Percentiles rank a stretch among this genome's conserved stretches.
These are phyloP conservation scores for Byasa hedistus DNA, from an alignment of 2,888 invertebrate species.

Conservation along the genomic window DNA sequence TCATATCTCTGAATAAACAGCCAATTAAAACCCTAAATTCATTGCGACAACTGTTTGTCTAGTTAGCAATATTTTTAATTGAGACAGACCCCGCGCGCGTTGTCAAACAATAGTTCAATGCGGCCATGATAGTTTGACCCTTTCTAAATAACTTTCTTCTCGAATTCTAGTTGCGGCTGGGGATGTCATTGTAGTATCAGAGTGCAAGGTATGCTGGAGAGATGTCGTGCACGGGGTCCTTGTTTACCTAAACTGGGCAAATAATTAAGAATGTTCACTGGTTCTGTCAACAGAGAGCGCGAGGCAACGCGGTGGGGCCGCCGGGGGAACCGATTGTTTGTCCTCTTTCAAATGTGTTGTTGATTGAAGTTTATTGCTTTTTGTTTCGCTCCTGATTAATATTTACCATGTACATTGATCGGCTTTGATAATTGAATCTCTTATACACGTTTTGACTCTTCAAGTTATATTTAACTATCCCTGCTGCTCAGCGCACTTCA, in stretches of 20 bases:
- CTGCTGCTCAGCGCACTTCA: too few species aligned
- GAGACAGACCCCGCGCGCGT: conserved; percentile 64
- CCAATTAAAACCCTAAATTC: conserved; percentile 69
- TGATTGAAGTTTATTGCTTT: conserved; percentile 54
- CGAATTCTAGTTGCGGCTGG: conserved; percentile 25
- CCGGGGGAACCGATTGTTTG: conserved; percentile 64
- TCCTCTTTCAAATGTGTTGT: conserved; percentile 51
- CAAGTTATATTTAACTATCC: neutral
- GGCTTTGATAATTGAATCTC: conserved; percentile 8
- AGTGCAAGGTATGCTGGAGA: conserved; percentile 49
- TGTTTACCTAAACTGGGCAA: conserved; percentile 73
- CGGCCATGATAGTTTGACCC: conserved; percentile 47
- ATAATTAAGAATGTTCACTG: conserved; percentile 79
- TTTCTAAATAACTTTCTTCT: conserved; percentile 30
- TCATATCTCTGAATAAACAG: conserved; percentile 61
- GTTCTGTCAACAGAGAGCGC: conserved; percentile 73
- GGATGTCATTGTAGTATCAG: conserved; percentile 30
- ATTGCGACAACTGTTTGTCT: conserved; percentile 73
- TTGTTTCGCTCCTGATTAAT: conserved; percentile 38
- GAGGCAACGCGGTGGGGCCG: conserved; percentile 52
- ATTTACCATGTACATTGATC: conserved; percentile 33
- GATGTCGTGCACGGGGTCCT: conserved; percentile 52
- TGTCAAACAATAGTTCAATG: conserved; percentile 65
- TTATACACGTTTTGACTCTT: neutral
- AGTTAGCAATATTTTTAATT: conserved; percentile 78